Evolutionary conservation across 2,888 invertebrate genomes (phyloP), one percentile per base, ranked within the genome.

Genomic region (Uropetala carovei): DNA sequence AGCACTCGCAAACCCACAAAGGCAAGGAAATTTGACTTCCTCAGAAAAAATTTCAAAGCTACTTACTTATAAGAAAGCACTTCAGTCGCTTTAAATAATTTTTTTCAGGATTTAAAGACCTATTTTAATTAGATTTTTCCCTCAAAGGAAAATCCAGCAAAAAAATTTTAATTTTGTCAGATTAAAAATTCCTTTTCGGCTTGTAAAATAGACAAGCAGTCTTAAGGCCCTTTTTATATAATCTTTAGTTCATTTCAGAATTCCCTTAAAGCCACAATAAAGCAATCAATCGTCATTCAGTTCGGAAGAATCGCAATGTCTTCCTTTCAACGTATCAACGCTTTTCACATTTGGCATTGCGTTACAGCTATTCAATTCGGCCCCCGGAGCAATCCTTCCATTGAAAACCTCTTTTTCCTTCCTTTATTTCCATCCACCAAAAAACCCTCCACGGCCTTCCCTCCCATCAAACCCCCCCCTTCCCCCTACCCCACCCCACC

Each of bases 181-280:
- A 43, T 43, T 43, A 5, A 43, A 43, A 43, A 43, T 43, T 43
- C 43, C 43, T 0, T 13, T 75, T 11, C 68, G 18, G 68, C 68
- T 14, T 75, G 75, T 22, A 75, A 27, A 75, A 27, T 27, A 22
- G 75, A 75, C 22, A n/a, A 10, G 75, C 75, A 27, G 75, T 27
- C 18, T 68, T n/a, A 68, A 43, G 18, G 68, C 68, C 14, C 75
- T 27, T 11, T 27, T 75, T 75, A 22, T 27, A 75, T 75, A 64
- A 14, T n/a, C n/a, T 18, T 11, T 22, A 68, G 18, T 68, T 18
- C n/a, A 18, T 68, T 68, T 75, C 11, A 27, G 27, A 75, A 75
- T 27, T 27, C 75, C 75, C 75, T 89, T 64, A n/a, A 89, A 89
- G 43, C 60, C 64, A 60, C 59, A 89, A 89, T 89, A 89, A 89